Base-by-base conservation (phyloP, 2,888 invertebrate species). In the Acleris laterana region DNA sequence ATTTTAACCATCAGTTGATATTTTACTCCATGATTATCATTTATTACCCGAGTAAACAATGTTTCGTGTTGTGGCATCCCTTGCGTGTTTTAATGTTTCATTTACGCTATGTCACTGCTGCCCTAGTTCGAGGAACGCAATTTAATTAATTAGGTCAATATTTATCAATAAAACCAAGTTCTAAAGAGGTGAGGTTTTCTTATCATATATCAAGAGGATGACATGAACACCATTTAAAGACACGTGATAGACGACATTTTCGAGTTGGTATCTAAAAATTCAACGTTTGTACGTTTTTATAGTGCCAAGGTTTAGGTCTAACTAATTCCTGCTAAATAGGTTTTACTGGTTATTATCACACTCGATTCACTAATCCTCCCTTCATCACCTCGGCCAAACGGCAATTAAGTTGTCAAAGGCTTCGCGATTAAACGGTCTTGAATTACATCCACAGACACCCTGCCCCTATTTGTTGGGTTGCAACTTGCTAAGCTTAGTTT, bases 391-490 rank as follows among this genome's bases (percentile, higher is more conserved):
- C 60, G 46, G 19, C 61, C 32, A 66, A 57, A 57, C 48, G 62
- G 38, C 66, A 66, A 66, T 66, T 56, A 66, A 56, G 49, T 60
- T 64, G 51, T 17, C 57, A 66, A 66, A 57, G 66, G 66, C 66
- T 66, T 66, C 66, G 51, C 62, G 62, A 66, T 66, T 62, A 62
- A 57, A 38, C 62, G 16, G 56, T 51, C 51, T 66, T 66, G 48
- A 57, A 62, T 66, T 52, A 62, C 66, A 62, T 62, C 62, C 46
- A 61, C 55, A 56, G 56, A 50, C 48, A 58, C 42, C 48, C 13
- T 42, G n/a, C 46, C 51, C 63, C 25, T 57, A 56, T 38, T 61
- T 61, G 42, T 28, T 50, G 51, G 57, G 32, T 42, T 48, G 38
- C 46, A 64, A 64, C 22, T 55, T 53, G 53, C 22, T 42, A 25